These are phyloP conservation scores for Cheirogaleus major DNA, from an alignment of 2,797 vertebrate species.

Conservation along the genomic window DNA sequence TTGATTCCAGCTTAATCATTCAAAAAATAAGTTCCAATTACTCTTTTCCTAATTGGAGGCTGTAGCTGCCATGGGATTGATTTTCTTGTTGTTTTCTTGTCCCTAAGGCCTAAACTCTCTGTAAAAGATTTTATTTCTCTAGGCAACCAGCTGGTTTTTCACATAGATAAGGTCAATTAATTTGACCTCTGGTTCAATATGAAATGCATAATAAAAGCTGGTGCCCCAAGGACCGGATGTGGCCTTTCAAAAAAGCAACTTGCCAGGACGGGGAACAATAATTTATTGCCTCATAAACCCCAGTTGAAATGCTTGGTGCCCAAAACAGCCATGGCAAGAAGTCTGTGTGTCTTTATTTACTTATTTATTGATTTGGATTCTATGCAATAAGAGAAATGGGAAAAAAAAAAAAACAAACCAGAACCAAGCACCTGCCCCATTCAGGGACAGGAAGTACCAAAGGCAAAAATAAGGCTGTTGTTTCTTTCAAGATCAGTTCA, in stretches of 20 bases:
- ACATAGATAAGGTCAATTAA: slow-evolving; percentile 81
- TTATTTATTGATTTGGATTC: slow-evolving; percentile 28
- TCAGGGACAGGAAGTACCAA: slow-evolving; percentile 14
- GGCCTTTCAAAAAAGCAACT: slow-evolving; percentile 75
- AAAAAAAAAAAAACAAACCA: neutral
- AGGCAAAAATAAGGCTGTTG: neutral
- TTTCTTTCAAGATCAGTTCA: neutral
- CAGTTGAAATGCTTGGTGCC: slow-evolving; percentile 60
- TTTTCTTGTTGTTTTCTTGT: slow-evolving; percentile 63
- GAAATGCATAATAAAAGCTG: slow-evolving; percentile 79
- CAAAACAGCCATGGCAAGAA: slow-evolving; percentile 33
- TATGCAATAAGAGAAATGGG: neutral
- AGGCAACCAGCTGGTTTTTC: slow-evolving; percentile 62
- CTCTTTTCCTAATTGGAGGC: slow-evolving; percentile 39
- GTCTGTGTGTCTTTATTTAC: slow-evolving; percentile 29
- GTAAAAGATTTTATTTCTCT: slow-evolving; percentile 64
- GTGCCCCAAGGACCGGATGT: slow-evolving; percentile 77
- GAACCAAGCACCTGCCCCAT: slow-evolving; percentile 56
- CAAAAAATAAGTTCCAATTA: slow-evolving; percentile 35
- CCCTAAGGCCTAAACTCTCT: slow-evolving; percentile 18
- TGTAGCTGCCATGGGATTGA: slow-evolving; percentile 8
- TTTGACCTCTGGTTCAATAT: slow-evolving; percentile 83
- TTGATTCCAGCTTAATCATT: neutral
- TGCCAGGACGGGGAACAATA: slow-evolving; percentile 65
- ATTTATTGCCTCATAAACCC: slow-evolving; percentile 81